These are phyloP conservation scores for Spilosoma lubricipeda DNA, from an alignment of 2,888 invertebrate genomes.

Conservation along the genomic window DNA sequence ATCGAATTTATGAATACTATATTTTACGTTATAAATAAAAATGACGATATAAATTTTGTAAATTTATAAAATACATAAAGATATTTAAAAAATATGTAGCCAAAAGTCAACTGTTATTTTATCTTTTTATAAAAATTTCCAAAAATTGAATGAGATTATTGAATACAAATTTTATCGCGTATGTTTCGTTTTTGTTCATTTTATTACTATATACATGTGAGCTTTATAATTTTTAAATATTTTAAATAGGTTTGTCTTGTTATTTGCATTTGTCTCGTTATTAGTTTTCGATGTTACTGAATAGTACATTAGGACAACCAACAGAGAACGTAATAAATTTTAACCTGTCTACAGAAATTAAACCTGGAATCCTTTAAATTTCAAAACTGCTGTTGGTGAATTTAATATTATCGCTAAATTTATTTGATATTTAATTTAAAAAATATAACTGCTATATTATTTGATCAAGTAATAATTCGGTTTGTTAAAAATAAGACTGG, in stretches of 20 bases:
- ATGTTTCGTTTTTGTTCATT: constrained; percentile 24
- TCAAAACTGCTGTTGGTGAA: neutral
- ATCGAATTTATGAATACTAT: constrained; percentile 16
- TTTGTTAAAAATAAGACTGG: constrained; percentile 45
- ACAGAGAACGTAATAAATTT: neutral
- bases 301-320: neutral
- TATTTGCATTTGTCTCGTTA: neutral
- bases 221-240: neutral
- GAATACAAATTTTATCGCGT: constrained; percentile 28
- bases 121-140: constrained; percentile 19
- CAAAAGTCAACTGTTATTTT: constrained; percentile 28
- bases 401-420: neutral
- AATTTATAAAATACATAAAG: constrained; percentile 39
- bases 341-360: neutral
- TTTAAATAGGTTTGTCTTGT: neutral
- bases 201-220: constrained; percentile 8
- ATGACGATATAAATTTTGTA: constrained; percentile 41
- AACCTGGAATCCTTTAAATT: neutral
- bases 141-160: constrained; percentile 20
- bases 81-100: constrained; percentile 25
- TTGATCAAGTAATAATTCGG: constrained; percentile 12
- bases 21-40: constrained; percentile 30
- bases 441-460: neutral
- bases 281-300: neutral
- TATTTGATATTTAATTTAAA: neutral